Conservation (phyloP, 2,888 invertebrate species). For the Drosophila demipolita region DNA sequence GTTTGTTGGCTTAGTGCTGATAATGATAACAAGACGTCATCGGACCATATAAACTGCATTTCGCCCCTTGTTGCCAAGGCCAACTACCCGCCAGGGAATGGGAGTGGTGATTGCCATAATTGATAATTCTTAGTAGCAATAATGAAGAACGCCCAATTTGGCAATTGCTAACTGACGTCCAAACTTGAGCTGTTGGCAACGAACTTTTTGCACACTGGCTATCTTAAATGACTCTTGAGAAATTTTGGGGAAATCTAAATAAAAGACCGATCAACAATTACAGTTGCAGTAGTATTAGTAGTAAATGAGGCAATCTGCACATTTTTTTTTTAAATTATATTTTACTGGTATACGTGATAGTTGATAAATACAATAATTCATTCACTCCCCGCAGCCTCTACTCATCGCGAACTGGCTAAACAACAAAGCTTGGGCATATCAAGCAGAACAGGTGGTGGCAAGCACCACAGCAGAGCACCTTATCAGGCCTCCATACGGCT, state of each 20-base stretch:
- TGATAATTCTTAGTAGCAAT: not conserved
- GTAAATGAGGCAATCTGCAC: not conserved
- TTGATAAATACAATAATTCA: not conserved
- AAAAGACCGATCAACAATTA: not conserved
- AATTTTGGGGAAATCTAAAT: not conserved
- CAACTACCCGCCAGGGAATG: not conserved
- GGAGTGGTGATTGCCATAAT: not conserved
- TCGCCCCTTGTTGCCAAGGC: constrained; percentile 23
- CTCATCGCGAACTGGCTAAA: constrained; percentile 54
- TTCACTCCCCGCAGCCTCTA: constrained; percentile 43
- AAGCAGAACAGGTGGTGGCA: not conserved
- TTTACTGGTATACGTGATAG: not conserved
- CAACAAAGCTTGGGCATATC: constrained; percentile 44
- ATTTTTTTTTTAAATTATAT: not conserved
- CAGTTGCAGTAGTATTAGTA: not conserved
- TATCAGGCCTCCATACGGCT: constrained; percentile 83
- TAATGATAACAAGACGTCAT: constrained; percentile 22
- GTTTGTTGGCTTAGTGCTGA: not conserved
- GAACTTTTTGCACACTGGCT: not conserved
- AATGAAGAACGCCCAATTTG: not conserved
- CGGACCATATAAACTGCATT: constrained; percentile 27
- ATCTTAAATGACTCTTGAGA: not conserved
- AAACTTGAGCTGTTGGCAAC: not conserved
- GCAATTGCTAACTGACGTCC: not conserved
- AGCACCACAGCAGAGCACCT: constrained; percentile 33